Percentiles rank a stretch among this genome's conserved stretches.
These are phyloP conservation scores for Porites lobata DNA, from an alignment of 92 coral and sea anemone genomes.

Conservation along the genomic window DNA sequence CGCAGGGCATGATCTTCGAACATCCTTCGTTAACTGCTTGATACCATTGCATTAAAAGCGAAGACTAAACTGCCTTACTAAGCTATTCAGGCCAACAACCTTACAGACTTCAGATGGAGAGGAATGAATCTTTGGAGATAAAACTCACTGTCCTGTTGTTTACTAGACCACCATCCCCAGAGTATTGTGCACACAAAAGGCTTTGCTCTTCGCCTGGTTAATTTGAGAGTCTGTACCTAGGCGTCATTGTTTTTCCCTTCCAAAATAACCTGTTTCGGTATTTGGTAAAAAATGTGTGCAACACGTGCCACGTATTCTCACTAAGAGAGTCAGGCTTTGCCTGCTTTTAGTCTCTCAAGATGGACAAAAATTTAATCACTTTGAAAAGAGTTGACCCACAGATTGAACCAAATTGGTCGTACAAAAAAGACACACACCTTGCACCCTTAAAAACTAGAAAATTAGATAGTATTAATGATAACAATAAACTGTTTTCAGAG, in stretches of 20 bases:
- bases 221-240: neutral
- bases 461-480: no score
- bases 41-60: neutral
- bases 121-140: neutral
- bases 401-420: neutral
- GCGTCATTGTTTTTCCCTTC: neutral
- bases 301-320: neutral
- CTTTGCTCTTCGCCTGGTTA: neutral
- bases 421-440: conserved; percentile 1
- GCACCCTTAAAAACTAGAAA: neutral
- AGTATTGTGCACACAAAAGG: neutral
- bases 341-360: neutral
- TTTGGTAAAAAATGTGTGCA: neutral
- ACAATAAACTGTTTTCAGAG: no score
- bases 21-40: neutral
- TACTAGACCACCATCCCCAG: neutral
- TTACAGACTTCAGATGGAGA: neutral
- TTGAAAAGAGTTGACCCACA: neutral
- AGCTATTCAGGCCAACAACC: neutral
- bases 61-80: neutral
- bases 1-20: no score
- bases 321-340: neutral
- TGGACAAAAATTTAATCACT: neutral
- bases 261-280: neutral
- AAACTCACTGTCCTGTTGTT: neutral